phyloP scores from a whole-genome alignment of 92 coral and sea anemone genomes.

The Umimayanthus kanabou region DNA sequence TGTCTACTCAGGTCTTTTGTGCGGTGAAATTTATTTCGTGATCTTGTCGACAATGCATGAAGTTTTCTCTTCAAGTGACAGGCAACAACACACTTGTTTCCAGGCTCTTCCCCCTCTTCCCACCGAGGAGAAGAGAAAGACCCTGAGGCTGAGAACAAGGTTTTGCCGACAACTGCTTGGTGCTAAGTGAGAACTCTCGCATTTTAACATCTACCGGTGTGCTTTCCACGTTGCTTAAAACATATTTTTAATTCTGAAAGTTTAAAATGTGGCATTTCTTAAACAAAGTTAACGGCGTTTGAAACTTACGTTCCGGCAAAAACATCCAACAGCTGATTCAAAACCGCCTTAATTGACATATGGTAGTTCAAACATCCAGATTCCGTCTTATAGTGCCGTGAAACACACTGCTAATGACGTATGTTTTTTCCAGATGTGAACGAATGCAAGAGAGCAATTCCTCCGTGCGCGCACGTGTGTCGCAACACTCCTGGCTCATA shows the following conservation, averaged over 20 bases:
- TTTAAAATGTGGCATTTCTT: too few relatives aligned
- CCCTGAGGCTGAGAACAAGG: not conserved
- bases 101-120: not conserved
- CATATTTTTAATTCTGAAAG: too few relatives aligned
- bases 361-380: not conserved
- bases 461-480: slow-evolving; percentile 91
- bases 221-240: not conserved
- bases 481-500: slow-evolving; percentile 94
- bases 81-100: not conserved
- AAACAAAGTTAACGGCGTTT: not conserved
- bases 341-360: not conserved
- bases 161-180: not conserved
- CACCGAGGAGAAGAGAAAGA: not conserved
- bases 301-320: not conserved
- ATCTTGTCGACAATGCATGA: not conserved
- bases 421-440: slow-evolving; percentile 68
- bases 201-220: not conserved
- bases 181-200: not conserved
- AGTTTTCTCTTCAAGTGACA: not conserved
- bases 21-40: too few relatives aligned
- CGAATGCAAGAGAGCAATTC: slow-evolving; percentile 65
- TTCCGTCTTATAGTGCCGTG: not conserved
- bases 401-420: not conserved
- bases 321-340: not conserved
- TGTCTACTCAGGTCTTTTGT: too few relatives aligned